Evolutionary conservation across 2,888 invertebrate species (phyloP).

Genomic region (Macrophya alboannulata): DNA sequence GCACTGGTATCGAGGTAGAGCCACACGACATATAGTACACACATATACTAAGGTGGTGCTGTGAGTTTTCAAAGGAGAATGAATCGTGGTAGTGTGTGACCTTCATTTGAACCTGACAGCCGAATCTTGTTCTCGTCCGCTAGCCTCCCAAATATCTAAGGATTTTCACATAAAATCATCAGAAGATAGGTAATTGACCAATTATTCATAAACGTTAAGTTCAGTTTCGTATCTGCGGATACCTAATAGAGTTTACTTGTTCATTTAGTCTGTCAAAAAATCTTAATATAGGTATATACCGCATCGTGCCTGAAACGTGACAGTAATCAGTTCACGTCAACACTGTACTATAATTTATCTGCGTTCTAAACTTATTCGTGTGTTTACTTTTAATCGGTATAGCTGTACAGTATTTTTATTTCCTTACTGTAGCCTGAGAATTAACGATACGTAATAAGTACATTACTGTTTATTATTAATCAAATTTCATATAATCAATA

Average conservation of each 20-base stretch:
- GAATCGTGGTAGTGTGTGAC: constrained; percentile 65
- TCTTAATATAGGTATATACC: background rate
- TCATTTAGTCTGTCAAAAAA: constrained; percentile 19
- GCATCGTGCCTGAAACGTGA: constrained; percentile 39
- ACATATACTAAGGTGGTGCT: background rate
- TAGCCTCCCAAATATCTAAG: constrained; percentile 35
- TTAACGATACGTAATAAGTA: background rate
- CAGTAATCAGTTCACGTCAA: constrained; percentile 44
- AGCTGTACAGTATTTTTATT: background rate
- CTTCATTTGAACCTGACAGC: constrained; percentile 69
- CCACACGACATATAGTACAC: background rate
- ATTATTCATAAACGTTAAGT: constrained; percentile 26
- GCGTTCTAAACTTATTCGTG: background rate
- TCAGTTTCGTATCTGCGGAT: background rate
- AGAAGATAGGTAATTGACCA: constrained; percentile 39
- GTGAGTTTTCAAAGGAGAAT: constrained; percentile 21
- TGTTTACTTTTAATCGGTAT: constrained; percentile 36
- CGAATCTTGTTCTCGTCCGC: constrained; percentile 58
- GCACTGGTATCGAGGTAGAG: background rate
- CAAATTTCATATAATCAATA: background rate
- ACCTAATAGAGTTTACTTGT: background rate
- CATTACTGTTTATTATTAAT: background rate
- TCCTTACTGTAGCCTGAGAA: background rate
- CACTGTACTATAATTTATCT: constrained; percentile 5
- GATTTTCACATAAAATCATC: constrained; percentile 54